phyloP scores from a whole-genome alignment of 2,113 vertebrate genomes.

The Odobenus rosmarus region DNA sequence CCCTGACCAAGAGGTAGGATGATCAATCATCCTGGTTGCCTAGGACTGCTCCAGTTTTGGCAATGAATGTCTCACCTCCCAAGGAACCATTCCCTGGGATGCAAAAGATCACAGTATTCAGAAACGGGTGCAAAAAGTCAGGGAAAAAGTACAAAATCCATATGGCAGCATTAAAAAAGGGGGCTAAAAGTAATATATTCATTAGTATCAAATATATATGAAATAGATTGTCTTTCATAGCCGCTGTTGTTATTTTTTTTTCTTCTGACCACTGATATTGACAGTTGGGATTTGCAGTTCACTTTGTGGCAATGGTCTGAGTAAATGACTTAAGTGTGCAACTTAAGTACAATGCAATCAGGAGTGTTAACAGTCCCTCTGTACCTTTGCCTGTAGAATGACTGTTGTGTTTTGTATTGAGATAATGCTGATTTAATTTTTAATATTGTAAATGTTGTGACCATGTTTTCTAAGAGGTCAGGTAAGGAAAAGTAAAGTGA shows the following conservation, averaged over 20 bases:
- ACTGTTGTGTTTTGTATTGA: neutral
- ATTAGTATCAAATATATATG: neutral
- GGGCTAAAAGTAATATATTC: neutral
- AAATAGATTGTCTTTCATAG: neutral
- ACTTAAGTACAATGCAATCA: fast-evolving
- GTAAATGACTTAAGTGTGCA: neutral
- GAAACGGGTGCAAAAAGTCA: neutral
- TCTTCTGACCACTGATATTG: neutral
- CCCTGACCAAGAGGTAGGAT: neutral
- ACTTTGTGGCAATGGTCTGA: neutral
- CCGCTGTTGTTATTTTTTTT: neutral
- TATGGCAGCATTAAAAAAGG: neutral
- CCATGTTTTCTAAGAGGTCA: neutral
- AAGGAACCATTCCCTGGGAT: neutral
- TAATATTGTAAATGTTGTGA: neutral
- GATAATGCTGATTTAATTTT: neutral
- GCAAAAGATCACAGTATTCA: neutral
- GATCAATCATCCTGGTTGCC: neutral
- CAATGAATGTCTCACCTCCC: neutral
- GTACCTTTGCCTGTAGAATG: neutral
- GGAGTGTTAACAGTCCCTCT: neutral
- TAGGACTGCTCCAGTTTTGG: neutral
- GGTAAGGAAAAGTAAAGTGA: conserved; percentile 16
- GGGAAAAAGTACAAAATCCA: neutral
- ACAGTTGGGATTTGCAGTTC: neutral